Base-by-base conservation (phyloP, 2,888 invertebrate genomes). In the Bugulina stolonifera region DNA sequence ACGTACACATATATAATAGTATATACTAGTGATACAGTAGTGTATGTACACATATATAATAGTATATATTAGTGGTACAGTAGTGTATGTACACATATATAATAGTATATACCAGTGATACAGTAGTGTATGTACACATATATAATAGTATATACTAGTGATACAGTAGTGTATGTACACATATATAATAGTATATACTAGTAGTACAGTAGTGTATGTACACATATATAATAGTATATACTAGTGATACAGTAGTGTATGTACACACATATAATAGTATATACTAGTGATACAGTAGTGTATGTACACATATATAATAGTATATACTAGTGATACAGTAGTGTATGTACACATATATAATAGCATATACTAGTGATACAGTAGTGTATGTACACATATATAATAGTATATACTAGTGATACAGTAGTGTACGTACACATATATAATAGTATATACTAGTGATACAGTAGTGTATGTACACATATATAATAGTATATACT, bases 131-230 rank as follows among this genome's bases (percentile, higher is more conserved):
- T 18, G 18, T 43, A 43, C 43, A n/a, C n/a, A n/a, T n/a, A n/a
- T n/a, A n/a, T n/a, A n/a, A n/a, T n/a, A n/a, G n/a, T n/a, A n/a
- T n/a, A n/a, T n/a, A n/a, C n/a, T n/a, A n/a, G n/a, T n/a, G n/a
- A n/a, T n/a, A n/a, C n/a, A 85, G 32, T 18, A 43, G 10, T 10
- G 43, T 43, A 43, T 10, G 43, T 43, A 43, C 43, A 43, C 18
- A 43, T 43, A 43, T 18, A 43, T 43, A 43, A 18, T 43, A 43
- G 43, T 43, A 43, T 18, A 43, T 43, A 43, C 43, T 43, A n/a
- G n/a, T n/a, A n/a, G 18, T 43, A 43, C 43, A 43, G n/a, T n/a
- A n/a, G 10, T 10, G 43, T 43, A 43, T 10, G 43, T 43, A 43
- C 43, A 43, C 18, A 43, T 18, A 10, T 10, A 10, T 10, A 5